A percentile compares a stretch with the other conserved stretches of the same genome.
Conservation (phyloP, 2,113 vertebrate genomes). For the Seriola aureovittata region DNA sequence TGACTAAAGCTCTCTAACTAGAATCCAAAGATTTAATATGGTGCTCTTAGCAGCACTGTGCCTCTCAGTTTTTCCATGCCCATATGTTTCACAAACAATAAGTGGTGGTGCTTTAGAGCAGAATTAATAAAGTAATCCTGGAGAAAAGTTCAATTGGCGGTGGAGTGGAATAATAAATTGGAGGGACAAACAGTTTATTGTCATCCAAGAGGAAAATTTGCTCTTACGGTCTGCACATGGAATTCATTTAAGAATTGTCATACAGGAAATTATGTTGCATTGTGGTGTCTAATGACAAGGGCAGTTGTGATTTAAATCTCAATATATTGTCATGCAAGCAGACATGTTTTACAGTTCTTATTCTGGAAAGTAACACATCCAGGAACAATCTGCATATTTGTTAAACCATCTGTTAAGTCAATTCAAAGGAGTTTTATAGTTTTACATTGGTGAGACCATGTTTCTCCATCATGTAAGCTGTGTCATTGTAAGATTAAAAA, state of each 20-base stretch:
- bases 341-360: slow-evolving; percentile 19
- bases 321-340: slow-evolving; percentile 7
- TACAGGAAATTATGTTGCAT: slow-evolving; percentile 39
- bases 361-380: slow-evolving; percentile 19
- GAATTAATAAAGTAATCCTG: slow-evolving; percentile 40
- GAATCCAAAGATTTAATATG: slow-evolving; percentile 34
- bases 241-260: slow-evolving; percentile 39
- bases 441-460: background rate
- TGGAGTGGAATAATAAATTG: slow-evolving; percentile 68
- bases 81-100: slow-evolving; percentile 40
- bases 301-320: slow-evolving; percentile 40
- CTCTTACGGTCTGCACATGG: slow-evolving; percentile 44
- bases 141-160: slow-evolving; percentile 37
- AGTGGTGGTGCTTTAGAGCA: slow-evolving; percentile 1
- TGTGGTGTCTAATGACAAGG: slow-evolving; percentile 22
- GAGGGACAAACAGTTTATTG: slow-evolving; percentile 48
- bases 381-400: slow-evolving; percentile 5
- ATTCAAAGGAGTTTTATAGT: background rate
- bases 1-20: slow-evolving; percentile 32
- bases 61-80: slow-evolving; percentile 39
- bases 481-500: too few species aligned
- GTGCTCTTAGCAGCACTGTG: slow-evolving; percentile 17
- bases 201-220: slow-evolving; percentile 39
- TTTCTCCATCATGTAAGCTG: background rate
- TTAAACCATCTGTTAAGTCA: slow-evolving; percentile 29